phyloP scores from a whole-genome alignment of 2,888 invertebrate species.

The Salticus scenicus region DNA sequence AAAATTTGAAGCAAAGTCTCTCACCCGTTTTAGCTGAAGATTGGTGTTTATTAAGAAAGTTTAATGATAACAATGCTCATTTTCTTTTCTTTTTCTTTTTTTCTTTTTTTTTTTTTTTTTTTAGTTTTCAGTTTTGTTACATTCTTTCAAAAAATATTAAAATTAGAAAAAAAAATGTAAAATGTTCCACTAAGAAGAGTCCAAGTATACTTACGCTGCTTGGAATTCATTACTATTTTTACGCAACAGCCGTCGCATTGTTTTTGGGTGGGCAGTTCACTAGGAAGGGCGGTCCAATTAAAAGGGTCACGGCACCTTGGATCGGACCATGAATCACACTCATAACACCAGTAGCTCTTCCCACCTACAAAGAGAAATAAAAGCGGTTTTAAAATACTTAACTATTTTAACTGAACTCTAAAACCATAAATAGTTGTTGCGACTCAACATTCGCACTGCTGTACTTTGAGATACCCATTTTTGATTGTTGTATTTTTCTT shows the following conservation, averaged over 20 bases:
- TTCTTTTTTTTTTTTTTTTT: too few species aligned
- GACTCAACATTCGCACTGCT: too few species aligned
- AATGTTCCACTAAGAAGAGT: too few species aligned
- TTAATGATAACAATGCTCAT: too few species aligned
- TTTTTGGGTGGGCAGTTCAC: conserved; percentile 90
- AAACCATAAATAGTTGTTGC: background rate
- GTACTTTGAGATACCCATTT: background rate
- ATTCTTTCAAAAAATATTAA: too few species aligned
- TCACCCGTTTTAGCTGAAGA: too few species aligned
- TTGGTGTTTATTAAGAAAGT: too few species aligned
- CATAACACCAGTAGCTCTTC: conserved; percentile 75
- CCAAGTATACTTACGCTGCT: conserved; percentile 83
- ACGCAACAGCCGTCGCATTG: conserved; percentile 95
- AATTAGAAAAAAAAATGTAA: too few species aligned
- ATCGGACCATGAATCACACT: conserved; percentile 95
- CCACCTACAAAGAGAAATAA: conserved; percentile 24
- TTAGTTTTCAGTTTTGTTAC: too few species aligned
- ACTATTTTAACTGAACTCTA: background rate
- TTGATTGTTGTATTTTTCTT: background rate
- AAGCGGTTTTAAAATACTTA: too few species aligned
- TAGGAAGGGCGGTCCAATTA: conserved; percentile 88
- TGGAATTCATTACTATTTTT: conserved; percentile 93
- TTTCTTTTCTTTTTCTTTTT: too few species aligned
- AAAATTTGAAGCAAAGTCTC: too few species aligned
- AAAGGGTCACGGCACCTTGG: conserved; percentile 92